Conservation (phyloP, 2,797 vertebrate genomes). For the Steatocranus sp. region DNA sequence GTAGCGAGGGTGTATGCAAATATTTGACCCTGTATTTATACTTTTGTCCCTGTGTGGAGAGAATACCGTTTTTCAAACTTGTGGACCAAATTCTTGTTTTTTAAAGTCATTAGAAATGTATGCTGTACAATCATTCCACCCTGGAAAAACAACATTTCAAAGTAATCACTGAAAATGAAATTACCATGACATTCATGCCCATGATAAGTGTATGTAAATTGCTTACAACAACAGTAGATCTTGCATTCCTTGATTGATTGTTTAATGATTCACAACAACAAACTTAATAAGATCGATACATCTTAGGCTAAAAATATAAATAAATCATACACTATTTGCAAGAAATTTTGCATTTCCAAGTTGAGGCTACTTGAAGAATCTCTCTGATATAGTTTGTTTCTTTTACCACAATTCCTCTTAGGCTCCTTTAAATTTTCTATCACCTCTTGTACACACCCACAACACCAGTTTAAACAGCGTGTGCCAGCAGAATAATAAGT, state of each 20-base stretch:
- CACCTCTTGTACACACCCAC: constrained; percentile 1
- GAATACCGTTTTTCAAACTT: not conserved
- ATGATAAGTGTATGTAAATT: not conserved
- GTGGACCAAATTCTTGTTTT: not conserved
- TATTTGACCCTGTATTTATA: not conserved
- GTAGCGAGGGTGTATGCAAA: not conserved
- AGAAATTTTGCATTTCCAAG: not conserved
- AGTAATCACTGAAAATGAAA: not conserved
- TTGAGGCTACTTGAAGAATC: not conserved
- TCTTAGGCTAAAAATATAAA: not conserved
- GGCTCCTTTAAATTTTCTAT: not conserved
- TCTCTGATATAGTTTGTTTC: not conserved
- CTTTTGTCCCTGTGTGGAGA: not conserved
- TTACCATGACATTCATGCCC: not conserved
- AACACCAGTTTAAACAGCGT: constrained; percentile 2
- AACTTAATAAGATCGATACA: not conserved
- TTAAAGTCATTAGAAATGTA: not conserved
- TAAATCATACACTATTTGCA: not conserved
- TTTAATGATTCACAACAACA: not conserved
- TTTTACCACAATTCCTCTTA: not conserved
- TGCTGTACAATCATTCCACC: not conserved
- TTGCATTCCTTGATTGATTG: not conserved
- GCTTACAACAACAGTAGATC: not conserved
- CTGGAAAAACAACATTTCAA: not conserved
- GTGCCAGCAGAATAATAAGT: constrained; percentile 42